These are phyloP conservation scores for Nasonia oneida DNA, from an alignment of 2,888 invertebrate genomes.

Conservation along the genomic window DNA sequence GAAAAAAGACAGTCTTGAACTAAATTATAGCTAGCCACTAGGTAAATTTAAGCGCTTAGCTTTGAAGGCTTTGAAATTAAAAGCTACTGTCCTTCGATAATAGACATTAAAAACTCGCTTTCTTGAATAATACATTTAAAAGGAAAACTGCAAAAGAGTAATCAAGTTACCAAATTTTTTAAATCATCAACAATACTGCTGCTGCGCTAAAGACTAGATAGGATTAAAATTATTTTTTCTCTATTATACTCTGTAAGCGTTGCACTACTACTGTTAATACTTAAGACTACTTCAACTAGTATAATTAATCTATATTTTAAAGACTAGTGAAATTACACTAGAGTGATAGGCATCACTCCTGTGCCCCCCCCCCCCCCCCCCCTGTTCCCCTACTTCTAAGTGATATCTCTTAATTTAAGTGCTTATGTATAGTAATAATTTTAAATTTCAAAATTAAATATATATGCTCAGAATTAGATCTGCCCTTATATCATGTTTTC, in stretches of 20 bases:
- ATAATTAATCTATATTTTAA: conserved; percentile 36
- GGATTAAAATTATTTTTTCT: conserved; percentile 23
- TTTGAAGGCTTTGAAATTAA: conserved; percentile 72
- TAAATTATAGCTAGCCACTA: conserved; percentile 78
- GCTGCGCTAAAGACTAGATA: conserved; percentile 39
- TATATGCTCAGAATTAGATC: conserved; percentile 25
- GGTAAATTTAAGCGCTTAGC: conserved; percentile 77
- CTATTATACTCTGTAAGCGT: conserved; percentile 34
- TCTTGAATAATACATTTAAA: conserved; percentile 28
- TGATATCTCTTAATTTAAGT: conserved; percentile 35
- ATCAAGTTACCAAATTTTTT: conserved; percentile 34
- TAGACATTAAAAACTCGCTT: conserved; percentile 63
- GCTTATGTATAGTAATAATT: conserved; percentile 31
- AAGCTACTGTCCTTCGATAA: conserved; percentile 74
- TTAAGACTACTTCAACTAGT: neutral
- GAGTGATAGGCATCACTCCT: conserved; percentile 38
- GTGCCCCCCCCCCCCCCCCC: neutral
- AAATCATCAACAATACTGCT: conserved; percentile 3
- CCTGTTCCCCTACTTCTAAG: neutral
- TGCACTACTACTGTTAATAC: conserved; percentile 45
- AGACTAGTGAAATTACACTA: conserved; percentile 29
- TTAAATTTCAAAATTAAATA: conserved; percentile 16
- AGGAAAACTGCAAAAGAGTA: conserved; percentile 20
- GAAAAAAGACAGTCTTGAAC: conserved; percentile 74
- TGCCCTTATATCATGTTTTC: neutral